Conservation (phyloP, 2,113 vertebrate genomes). For the Mohoua ochrocephala region DNA sequence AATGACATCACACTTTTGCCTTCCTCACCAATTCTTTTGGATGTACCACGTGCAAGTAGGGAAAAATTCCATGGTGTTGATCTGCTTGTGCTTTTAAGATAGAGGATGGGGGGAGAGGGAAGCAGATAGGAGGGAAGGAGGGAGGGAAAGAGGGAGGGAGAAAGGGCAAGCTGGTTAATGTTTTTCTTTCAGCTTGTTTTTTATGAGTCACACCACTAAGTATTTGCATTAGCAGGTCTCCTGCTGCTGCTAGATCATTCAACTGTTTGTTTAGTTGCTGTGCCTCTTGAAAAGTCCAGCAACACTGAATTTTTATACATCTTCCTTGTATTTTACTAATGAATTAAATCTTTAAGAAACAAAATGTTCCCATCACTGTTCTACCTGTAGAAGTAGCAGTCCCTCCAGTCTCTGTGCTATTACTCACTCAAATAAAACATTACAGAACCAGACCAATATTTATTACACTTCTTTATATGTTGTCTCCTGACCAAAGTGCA, state of each 20-base stretch:
- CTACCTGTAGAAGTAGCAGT: not conserved
- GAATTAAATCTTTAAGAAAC: not conserved
- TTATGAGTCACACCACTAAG: constrained; percentile 61
- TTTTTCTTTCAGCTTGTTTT: constrained; percentile 61
- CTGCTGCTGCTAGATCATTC: constrained; percentile 45
- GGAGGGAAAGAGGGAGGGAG: not conserved
- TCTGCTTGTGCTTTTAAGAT: not conserved
- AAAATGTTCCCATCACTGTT: not conserved
- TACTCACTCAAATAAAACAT: not conserved
- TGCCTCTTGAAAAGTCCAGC: constrained; percentile 12
- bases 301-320: not conserved
- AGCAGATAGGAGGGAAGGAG: not conserved
- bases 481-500: not conserved
- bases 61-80: not conserved
- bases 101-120: not conserved
- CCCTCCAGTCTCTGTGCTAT: not conserved
- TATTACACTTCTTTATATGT: not conserved
- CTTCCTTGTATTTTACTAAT: not conserved
- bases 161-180: constrained; percentile 39
- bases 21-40: not conserved
- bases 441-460: not conserved
- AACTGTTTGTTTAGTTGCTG: constrained; percentile 58
- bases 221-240: constrained; percentile 63
- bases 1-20: not conserved
- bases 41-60: not conserved